A percentile compares a stretch with the other conserved stretches of the same genome.
Conservation (phyloP, 1,140 invertebrate species). For the Melitaea cinxia region DNA sequence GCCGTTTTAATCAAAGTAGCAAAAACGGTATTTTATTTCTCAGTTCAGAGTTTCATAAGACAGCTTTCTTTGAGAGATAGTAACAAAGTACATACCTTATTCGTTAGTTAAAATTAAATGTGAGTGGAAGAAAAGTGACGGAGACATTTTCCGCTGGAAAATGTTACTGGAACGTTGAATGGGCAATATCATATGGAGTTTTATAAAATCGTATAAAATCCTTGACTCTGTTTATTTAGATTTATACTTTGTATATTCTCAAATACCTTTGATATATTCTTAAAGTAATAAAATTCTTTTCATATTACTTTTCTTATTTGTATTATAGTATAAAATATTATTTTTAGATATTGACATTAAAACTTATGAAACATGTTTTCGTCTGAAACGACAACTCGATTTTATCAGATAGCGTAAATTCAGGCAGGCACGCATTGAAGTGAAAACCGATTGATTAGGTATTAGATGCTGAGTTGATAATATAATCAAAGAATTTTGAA, state of each 20-base stretch:
- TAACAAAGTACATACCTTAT: slow-evolving; percentile 55
- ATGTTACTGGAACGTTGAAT: slow-evolving; percentile 18
- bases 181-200: slow-evolving; percentile 14
- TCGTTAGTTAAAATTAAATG: slow-evolving; percentile 53
- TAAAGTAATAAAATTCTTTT: too few relatives aligned
- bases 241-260: background rate
- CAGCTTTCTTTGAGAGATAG: slow-evolving; percentile 54
- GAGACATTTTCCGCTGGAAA: slow-evolving; percentile 41
- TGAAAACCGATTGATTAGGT: too few relatives aligned
- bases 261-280: too few relatives aligned
- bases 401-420: too few relatives aligned
- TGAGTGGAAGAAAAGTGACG: slow-evolving; percentile 40
- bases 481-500: too few relatives aligned
- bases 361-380: too few relatives aligned
- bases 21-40: slow-evolving; percentile 63
- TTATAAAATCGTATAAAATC: slow-evolving; percentile 11
- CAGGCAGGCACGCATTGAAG: too few relatives aligned
- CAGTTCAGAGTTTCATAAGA: slow-evolving; percentile 60
- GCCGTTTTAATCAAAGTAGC: slow-evolving; percentile 51
- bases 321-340: too few relatives aligned
- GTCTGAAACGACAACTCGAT: too few relatives aligned
- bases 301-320: too few relatives aligned
- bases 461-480: too few relatives aligned
- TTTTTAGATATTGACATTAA: too few relatives aligned
- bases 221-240: slow-evolving; percentile 5